phyloP scores from a whole-genome alignment of 2,888 invertebrate genomes.

The Brenthis daphne region DNA sequence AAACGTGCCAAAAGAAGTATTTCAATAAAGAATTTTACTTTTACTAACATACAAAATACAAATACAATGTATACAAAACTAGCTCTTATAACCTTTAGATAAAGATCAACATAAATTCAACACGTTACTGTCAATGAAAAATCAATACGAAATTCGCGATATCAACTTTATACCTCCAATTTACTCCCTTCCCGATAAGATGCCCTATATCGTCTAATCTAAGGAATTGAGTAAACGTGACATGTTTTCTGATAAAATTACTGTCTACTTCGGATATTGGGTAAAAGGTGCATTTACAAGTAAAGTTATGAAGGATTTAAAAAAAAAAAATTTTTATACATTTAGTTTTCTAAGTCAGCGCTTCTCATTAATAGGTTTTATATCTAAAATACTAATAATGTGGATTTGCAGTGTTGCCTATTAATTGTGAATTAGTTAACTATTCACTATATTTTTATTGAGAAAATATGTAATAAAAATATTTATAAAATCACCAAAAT shows the following conservation, averaged over 20 bases:
- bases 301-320: not conserved
- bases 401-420: no score
- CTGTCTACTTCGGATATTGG: conserved; percentile 3
- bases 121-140: conserved; percentile 2
- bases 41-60: no score
- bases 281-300: not conserved
- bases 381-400: no score
- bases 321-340: not conserved
- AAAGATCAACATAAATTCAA: not conserved
- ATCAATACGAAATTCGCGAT: conserved; percentile 22
- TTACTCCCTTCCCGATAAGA: conserved; percentile 12
- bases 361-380: no score
- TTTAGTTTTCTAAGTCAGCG: no score
- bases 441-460: no score
- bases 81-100: no score
- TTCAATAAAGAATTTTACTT: not conserved
- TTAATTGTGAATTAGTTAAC: no score
- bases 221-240: conserved; percentile 17
- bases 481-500: no score
- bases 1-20: no score
- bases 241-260: conserved; percentile 5
- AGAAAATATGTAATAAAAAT: no score
- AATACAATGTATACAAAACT: no score
- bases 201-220: conserved; percentile 8
- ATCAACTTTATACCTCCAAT: conserved; percentile 17